A percentile compares a stretch with the other conserved stretches of the same genome.
Conservation (phyloP, 2,113 vertebrate species). For the Murina feae region DNA sequence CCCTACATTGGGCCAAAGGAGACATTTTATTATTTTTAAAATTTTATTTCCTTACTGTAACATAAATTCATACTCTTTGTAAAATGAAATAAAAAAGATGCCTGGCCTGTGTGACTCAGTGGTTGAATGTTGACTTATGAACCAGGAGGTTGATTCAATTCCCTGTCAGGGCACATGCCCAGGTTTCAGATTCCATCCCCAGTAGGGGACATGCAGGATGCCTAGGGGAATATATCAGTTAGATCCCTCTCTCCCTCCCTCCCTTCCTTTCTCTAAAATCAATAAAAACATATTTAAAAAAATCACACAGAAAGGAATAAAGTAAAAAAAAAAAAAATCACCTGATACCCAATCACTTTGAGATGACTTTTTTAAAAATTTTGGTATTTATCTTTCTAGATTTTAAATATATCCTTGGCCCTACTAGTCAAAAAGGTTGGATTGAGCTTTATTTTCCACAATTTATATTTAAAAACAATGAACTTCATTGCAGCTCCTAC, state of each 20-base stretch:
- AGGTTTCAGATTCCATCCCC: no score
- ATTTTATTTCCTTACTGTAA: neutral
- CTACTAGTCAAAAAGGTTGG: neutral
- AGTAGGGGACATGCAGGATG: no score
- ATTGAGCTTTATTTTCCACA: neutral
- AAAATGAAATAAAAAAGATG: neutral
- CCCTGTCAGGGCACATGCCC: no score
- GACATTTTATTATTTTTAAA: neutral
- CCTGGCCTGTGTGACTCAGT: no score
- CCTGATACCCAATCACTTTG: neutral
- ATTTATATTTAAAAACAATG: neutral
- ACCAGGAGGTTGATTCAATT: no score
- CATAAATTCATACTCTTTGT: neutral
- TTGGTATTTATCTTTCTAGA: neutral
- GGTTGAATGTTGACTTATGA: no score
- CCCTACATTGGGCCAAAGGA: neutral
- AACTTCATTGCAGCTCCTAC: neutral
- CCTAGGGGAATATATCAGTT: no score
- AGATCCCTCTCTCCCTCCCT: no score
- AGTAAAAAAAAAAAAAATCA: neutral
- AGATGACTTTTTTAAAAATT: neutral
- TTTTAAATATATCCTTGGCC: neutral
- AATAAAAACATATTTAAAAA: neutral
- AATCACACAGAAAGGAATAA: neutral
- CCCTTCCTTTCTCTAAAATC: no score